Evolutionary conservation across 2,888 invertebrate species (phyloP), one percentile per base, ranked within the genome.

Genomic region (Brachyptera putata): DNA sequence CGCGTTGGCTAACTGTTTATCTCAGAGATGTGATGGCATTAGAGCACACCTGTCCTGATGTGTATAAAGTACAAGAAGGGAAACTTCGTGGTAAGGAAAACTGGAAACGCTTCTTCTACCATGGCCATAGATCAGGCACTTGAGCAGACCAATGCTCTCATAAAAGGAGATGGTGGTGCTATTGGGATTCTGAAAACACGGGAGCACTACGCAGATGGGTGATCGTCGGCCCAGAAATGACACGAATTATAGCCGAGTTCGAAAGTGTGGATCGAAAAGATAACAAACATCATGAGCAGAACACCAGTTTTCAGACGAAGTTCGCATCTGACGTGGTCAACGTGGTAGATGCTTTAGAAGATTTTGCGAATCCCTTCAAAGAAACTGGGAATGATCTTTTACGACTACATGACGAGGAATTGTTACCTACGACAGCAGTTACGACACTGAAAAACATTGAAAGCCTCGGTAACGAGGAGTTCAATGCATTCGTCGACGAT

Each of bases 201-300:
- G 11, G 21, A 26, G 56, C 61, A 1, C 56, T 58, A 11, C n/a
- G 58, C 36, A 36, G 61, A 2, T 64, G 56, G 63, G 63, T 63
- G 63, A 60, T 64, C 24, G 58, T 58, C 39, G 56, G 60, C 48
- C 34, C 57, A 48, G 61, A 64, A 41, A 39, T 64, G 22, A 9
- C 50, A 22, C 56, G 58, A 25, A n/a, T 62, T n/a, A 53, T 18
- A 49, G n/a, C 30, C 46, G 57, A 63, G 26, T 63, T 63, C 58
- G 53, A 61, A 21, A 24, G 13, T 37, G 22, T 58, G 14, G n/a
- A 41, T 18, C 16, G 13, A 14, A 16, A 13, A 30, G 11, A 41
- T 41, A 43, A 16, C 34, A 57, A 36, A 25, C 18, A 16, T 46
- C 60, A 63, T 30, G 58, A 61, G 11, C 49, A 62, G 49, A 61